Evolutionary conservation across 2,888 invertebrate genomes (phyloP).

Genomic region (Dorcus hopei): DNA sequence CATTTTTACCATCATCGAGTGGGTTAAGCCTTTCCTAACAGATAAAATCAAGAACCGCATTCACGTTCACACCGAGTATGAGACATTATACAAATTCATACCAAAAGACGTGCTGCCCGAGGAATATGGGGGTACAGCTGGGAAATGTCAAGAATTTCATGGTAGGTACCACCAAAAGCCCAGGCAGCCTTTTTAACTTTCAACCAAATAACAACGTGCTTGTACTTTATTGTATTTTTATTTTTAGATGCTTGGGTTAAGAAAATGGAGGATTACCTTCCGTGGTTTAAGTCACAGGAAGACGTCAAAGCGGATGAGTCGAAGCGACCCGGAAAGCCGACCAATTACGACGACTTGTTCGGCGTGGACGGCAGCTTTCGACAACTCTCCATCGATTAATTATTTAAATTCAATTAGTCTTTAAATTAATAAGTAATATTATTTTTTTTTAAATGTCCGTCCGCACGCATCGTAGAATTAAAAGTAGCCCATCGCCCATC

Average conservation of each 20-base stretch:
- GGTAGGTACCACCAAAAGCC: slow-evolving; percentile 49
- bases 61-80: slow-evolving; percentile 69
- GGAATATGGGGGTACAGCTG: slow-evolving; percentile 81
- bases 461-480: too few species aligned
- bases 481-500: too few species aligned
- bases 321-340: slow-evolving; percentile 79
- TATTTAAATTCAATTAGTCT: neutral
- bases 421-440: neutral
- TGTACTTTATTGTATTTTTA: neutral
- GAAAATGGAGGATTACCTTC: slow-evolving; percentile 70
- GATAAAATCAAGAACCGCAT: slow-evolving; percentile 84
- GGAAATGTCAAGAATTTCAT: slow-evolving; percentile 68
- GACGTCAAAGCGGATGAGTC: slow-evolving; percentile 74
- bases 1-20: slow-evolving; percentile 80
- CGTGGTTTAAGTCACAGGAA: slow-evolving; percentile 81
- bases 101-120: slow-evolving; percentile 76
- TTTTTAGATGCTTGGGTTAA: slow-evolving; percentile 72
- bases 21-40: slow-evolving; percentile 82
- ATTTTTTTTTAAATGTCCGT: too few species aligned
- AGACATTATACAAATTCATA: slow-evolving; percentile 73
- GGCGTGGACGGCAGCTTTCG: slow-evolving; percentile 89
- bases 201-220: too few species aligned
- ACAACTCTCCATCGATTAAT: slow-evolving; percentile 77
- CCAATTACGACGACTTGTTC: slow-evolving; percentile 81
- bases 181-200: too few species aligned